Percentiles rank a stretch among this genome's conserved stretches.
phyloP scores from a whole-genome alignment of 2,888 invertebrate species.

The Tenthredo notha region DNA sequence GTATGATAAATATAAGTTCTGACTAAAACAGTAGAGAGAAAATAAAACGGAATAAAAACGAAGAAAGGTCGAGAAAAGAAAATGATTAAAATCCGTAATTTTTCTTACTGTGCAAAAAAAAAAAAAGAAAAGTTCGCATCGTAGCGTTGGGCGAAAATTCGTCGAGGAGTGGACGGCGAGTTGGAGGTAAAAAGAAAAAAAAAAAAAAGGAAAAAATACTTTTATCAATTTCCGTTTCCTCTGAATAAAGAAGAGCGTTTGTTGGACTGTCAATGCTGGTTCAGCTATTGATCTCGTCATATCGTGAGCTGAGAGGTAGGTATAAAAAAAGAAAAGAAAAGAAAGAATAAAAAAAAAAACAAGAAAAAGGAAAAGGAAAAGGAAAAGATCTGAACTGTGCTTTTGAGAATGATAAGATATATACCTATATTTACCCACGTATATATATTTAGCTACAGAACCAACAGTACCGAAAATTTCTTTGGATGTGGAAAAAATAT shows the following conservation, averaged over 20 bases:
- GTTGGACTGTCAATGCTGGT: background rate
- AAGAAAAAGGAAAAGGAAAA: background rate
- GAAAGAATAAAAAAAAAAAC: background rate
- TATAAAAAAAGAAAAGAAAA: background rate
- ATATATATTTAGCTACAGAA: background rate
- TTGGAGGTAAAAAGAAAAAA: background rate
- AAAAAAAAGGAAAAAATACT: background rate
- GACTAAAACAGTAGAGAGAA: too few species aligned
- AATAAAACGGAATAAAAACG: background rate
- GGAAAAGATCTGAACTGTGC: background rate
- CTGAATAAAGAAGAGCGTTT: background rate
- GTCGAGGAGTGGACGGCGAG: too few species aligned
- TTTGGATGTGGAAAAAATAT: background rate
- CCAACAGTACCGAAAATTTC: background rate
- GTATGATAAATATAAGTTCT: too few species aligned
- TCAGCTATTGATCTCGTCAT: background rate
- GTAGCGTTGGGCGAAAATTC: too few species aligned
- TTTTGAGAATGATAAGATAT: background rate
- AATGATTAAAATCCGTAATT: constrained; percentile 3
- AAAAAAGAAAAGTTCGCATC: too few species aligned
- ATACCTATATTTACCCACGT: too few species aligned
- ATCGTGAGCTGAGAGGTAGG: background rate
- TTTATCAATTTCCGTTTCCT: background rate
- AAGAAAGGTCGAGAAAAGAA: background rate
- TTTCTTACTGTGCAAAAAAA: background rate